Evolutionary conservation across 2,113 vertebrate species (phyloP).

Genomic region (Ahaetulla prasina): DNA sequence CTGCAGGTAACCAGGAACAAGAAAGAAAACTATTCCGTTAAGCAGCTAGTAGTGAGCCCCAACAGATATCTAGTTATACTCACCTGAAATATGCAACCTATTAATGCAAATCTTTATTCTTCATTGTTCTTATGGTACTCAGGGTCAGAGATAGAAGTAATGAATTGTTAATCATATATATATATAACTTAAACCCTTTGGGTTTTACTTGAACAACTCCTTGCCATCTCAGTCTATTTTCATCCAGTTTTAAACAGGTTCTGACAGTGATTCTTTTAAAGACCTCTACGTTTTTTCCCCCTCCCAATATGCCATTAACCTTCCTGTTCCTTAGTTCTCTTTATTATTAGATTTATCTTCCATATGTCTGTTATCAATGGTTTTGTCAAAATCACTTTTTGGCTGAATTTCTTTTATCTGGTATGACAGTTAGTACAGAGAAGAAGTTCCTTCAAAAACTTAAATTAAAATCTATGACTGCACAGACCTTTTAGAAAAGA

Average conservation of each 20-base stretch:
- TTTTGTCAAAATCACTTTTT: conserved; percentile 12
- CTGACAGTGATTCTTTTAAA: background rate
- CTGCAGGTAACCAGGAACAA: background rate
- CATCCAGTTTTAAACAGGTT: background rate
- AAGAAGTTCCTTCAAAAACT: background rate
- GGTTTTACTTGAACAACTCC: background rate
- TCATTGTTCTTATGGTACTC: background rate
- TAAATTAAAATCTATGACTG: conserved; percentile 20
- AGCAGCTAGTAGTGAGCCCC: background rate
- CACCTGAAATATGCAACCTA: background rate
- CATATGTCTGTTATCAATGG: background rate
- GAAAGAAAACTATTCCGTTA: background rate
- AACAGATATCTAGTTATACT: background rate
- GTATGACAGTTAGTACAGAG: background rate
- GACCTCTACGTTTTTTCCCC: background rate
- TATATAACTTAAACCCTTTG: background rate
- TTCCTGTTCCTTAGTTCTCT: conserved; percentile 4
- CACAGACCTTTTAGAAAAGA: conserved; percentile 17
- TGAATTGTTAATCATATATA: background rate
- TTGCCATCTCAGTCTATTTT: background rate
- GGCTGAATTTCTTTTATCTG: conserved; percentile 3
- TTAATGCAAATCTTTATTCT: background rate
- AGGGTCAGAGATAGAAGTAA: background rate
- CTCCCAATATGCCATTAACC: conserved; percentile 2
- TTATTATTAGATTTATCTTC: conserved; percentile 15